Base-by-base conservation (phyloP, 2,888 invertebrate species). In the Synanthedon formicaeformis region DNA sequence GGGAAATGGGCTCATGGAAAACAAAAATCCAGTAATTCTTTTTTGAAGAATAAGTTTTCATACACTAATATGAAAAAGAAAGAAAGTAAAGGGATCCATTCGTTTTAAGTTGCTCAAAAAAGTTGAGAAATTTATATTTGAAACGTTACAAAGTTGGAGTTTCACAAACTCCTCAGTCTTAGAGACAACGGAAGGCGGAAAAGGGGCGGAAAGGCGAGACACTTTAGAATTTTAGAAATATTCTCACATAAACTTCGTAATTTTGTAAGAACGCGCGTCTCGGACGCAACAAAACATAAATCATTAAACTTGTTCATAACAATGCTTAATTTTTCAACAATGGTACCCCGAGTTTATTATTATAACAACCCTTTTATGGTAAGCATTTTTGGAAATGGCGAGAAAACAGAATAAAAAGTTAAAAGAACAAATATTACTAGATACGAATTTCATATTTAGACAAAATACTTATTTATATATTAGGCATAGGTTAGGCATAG, bases 181-280 rank as follows among this genome's bases (percentile, higher is more conserved):
- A 73, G 69, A 75, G 70, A 79, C 75, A 77, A 75, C 70, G 67
- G 65, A 53, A 53, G 55, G 56, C 61, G 56, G 67, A 62, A 65
- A 63, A 68, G 68, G 66, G 66, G 65, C 62, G 68, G 66, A 55
- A 66, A 70, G 65, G 59, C 70, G 73, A 67, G 71, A 75, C 80
- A 75, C 76, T 84, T 81, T 74, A 79, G 75, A 82, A 83, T 81
- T 86, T 84, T 79, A 80, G 82, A 82, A 81, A 82, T 78, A 81
- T 78, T 71, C 71, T 71, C 70, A 60, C 70, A 71, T 68, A 69
- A 84, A 83, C 77, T 84, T 82, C 61, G 73, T 73, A 76, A 80
- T 80, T 80, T 75, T 64, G 58, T 64, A 54, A 51, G 60, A 63
- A 66, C 55, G 60, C 61, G 64, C 69, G 63, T 66, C 68, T 73